Percentiles rank a stretch among this genome's conserved stretches.
Conservation (phyloP, 2,888 invertebrate genomes). For the Conchocele bisecta region DNA sequence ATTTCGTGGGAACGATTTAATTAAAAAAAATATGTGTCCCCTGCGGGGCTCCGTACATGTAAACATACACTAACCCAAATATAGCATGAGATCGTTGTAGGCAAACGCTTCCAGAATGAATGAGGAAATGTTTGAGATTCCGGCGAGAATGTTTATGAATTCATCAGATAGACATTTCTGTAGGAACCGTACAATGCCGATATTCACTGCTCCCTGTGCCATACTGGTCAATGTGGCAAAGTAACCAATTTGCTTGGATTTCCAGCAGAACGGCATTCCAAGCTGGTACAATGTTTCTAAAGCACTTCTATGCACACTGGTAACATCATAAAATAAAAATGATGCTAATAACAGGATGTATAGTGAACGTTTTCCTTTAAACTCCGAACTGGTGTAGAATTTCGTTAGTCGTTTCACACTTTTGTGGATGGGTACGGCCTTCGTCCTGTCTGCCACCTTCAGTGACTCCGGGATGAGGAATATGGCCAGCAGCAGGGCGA, state of each 20-base stretch:
- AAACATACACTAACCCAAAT: slow-evolving; percentile 15
- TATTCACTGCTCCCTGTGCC: slow-evolving; percentile 7
- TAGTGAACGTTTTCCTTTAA: slow-evolving; percentile 21
- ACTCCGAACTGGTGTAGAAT: slow-evolving; percentile 33
- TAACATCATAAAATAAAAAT: slow-evolving; percentile 31
- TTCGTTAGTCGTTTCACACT: slow-evolving; percentile 9
- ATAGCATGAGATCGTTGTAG: slow-evolving; percentile 25
- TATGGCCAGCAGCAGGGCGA: slow-evolving; percentile 18
- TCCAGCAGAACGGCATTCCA: slow-evolving; percentile 48
- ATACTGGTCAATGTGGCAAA: slow-evolving; percentile 19
- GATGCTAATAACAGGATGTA: slow-evolving; percentile 25
- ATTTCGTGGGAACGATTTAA: not conserved
- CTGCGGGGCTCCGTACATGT: not conserved
- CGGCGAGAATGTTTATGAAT: slow-evolving; percentile 23
- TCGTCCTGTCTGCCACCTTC: not conserved
- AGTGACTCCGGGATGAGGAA: slow-evolving; percentile 31
- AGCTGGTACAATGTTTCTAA: slow-evolving; percentile 39
- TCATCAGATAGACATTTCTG: slow-evolving; percentile 23
- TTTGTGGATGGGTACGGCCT: slow-evolving; percentile 4
- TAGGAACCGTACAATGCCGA: slow-evolving; percentile 10
- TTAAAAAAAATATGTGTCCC: not conserved
- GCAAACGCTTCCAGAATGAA: slow-evolving; percentile 35
- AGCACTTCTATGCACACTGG: slow-evolving; percentile 20
- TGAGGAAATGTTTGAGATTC: slow-evolving; percentile 11
- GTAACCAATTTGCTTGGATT: slow-evolving; percentile 28